A percentile compares a stretch with the other conserved stretches of the same genome.
phyloP scores from a whole-genome alignment of 2,797 vertebrate species.

The Coccyzus lansbergi region DNA sequence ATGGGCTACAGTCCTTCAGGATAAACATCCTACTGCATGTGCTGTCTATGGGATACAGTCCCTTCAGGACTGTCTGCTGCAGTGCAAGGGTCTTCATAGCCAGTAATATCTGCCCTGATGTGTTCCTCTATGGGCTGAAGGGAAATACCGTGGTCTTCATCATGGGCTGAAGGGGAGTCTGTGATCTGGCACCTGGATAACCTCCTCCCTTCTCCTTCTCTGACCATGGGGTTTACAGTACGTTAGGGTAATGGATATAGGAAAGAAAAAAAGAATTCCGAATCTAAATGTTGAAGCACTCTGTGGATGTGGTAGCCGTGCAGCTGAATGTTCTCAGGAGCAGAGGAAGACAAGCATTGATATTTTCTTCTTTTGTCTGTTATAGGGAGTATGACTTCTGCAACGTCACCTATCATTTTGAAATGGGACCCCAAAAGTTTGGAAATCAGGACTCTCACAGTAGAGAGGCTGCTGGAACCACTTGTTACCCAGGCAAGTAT shows the following conservation, averaged over 20 bases:
- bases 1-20: neutral
- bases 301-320: neutral
- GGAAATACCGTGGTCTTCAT: neutral
- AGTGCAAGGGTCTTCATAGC: neutral
- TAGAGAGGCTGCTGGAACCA: conserved; percentile 93
- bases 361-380: neutral
- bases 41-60: neutral
- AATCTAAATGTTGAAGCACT: neutral
- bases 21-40: neutral
- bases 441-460: conserved; percentile 95
- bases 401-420: conserved; percentile 96
- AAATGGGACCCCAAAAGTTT: conserved; percentile 99
- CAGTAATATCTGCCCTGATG: neutral
- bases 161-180: neutral
- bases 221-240: fast-evolving
- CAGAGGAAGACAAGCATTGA: neutral
- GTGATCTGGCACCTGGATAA: neutral
- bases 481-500: conserved; percentile 93
- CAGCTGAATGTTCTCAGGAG: neutral
- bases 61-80: neutral
- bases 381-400: conserved; percentile 88
- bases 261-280: neutral
- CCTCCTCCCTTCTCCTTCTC: neutral
- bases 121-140: neutral
- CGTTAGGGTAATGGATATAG: no score